Percentiles rank a stretch among this genome's conserved stretches.
phyloP scores from a whole-genome alignment of 1,140 invertebrate species.

The Cephus cinctus region DNA sequence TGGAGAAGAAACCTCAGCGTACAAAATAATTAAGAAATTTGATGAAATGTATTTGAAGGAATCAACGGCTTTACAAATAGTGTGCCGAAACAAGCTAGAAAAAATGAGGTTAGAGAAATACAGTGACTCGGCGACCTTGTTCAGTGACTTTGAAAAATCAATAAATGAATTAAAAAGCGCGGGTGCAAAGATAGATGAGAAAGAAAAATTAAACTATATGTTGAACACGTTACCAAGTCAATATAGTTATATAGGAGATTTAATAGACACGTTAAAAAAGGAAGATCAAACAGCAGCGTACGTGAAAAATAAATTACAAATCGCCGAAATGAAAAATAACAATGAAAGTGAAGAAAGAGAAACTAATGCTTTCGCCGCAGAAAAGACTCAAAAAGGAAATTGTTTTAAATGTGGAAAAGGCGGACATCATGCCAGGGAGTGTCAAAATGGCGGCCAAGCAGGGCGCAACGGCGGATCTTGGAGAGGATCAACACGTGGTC shows the following conservation, averaged over 20 bases:
- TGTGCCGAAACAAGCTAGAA: constrained; percentile 24
- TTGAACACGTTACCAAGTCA: constrained; percentile 25
- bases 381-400: not conserved
- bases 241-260: no score
- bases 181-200: no score
- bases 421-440: not conserved
- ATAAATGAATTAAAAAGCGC: constrained; percentile 26
- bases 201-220: constrained; percentile 37
- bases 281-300: not conserved
- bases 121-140: constrained; percentile 16
- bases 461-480: no score
- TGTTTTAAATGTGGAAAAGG: not conserved
- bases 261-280: constrained; percentile 12
- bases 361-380: not conserved
- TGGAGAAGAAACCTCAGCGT: constrained; percentile 14
- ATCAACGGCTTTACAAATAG: constrained; percentile 28
- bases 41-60: constrained; percentile 25
- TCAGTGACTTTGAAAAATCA: constrained; percentile 27
- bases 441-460: not conserved
- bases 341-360: not conserved
- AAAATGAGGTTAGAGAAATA: constrained; percentile 21
- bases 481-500: no score
- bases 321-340: not conserved
- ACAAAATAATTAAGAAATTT: no score
- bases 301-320: not conserved